These are phyloP conservation scores for Xenus cinereus DNA, from an alignment of 2,113 vertebrate species.

Conservation along the genomic window DNA sequence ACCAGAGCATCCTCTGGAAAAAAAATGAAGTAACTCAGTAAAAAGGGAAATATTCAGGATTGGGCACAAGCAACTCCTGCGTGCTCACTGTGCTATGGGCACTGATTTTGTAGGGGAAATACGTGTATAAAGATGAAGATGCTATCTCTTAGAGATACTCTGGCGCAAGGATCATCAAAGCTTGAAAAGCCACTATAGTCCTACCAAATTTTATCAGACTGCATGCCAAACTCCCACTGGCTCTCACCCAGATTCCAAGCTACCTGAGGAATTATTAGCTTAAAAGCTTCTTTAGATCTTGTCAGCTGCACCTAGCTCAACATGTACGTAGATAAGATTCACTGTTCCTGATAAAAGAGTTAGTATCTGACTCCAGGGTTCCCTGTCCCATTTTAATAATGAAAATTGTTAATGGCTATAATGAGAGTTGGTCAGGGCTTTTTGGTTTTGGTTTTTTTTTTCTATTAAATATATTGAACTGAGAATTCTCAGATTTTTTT, in stretches of 20 bases:
- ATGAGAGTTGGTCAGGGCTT: not conserved
- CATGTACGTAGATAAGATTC: not conserved
- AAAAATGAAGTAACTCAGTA: not conserved
- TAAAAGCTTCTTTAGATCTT: conserved; percentile 43
- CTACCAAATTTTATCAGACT: not conserved
- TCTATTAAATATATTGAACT: not conserved
- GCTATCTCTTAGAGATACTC: not conserved
- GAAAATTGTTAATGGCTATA: not conserved
- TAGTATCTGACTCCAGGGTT: not conserved
- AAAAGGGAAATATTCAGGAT: not conserved
- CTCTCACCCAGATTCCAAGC: conserved; percentile 2
- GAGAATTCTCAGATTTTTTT: not conserved
- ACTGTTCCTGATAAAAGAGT: not conserved
- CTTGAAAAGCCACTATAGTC: not conserved
- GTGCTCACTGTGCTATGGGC: not conserved
- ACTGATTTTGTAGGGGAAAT: not conserved
- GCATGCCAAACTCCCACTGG: not conserved
- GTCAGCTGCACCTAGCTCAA: not conserved
- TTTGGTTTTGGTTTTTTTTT: not conserved
- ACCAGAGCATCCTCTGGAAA: not conserved
- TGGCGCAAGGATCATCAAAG: not conserved
- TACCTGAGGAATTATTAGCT: not conserved
- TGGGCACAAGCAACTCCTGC: not conserved
- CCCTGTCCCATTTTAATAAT: not conserved
- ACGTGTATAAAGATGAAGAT: not conserved